Percentiles rank a stretch among this genome's conserved stretches.
Evolutionary conservation across 2,888 invertebrate species (phyloP).

Genomic region (Campoletis raptor): DNA sequence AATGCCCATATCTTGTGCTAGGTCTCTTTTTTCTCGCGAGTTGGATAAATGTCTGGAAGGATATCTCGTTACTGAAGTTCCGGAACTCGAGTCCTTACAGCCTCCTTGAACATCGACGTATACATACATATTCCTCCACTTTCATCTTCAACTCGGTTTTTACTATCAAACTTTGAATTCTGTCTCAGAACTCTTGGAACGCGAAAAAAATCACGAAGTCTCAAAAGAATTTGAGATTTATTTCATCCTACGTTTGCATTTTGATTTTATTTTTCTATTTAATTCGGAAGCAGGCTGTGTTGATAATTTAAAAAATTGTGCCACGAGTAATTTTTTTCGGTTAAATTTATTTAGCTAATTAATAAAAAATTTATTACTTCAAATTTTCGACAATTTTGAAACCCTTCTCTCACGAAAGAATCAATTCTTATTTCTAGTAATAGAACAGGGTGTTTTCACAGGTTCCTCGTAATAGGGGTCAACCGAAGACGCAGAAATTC

Average conservation of each 20-base stretch:
- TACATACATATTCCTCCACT: background rate
- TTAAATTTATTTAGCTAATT: background rate
- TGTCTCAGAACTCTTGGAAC: background rate
- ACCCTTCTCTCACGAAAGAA: background rate
- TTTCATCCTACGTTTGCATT: background rate
- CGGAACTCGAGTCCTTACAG: slow-evolving; percentile 57
- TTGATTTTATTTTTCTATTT: background rate
- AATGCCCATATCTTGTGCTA: slow-evolving; percentile 49
- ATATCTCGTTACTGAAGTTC: slow-evolving; percentile 62
- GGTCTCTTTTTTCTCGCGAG: slow-evolving; percentile 51
- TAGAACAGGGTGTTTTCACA: background rate
- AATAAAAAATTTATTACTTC: background rate
- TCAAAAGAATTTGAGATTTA: background rate
- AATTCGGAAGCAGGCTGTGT: background rate
- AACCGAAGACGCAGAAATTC: slow-evolving; percentile 16
- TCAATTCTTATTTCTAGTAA: background rate
- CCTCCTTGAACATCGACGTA: slow-evolving; percentile 16
- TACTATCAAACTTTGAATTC: slow-evolving; percentile 15
- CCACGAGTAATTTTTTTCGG: background rate
- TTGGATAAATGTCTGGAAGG: slow-evolving; percentile 56
- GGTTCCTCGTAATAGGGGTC: slow-evolving; percentile 7
- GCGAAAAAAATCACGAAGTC: background rate
- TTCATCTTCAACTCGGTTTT: background rate
- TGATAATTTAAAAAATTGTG: background rate
- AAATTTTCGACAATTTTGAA: background rate